Conservation (phyloP, 1,140 invertebrate species). For the Pantala flavescens region DNA sequence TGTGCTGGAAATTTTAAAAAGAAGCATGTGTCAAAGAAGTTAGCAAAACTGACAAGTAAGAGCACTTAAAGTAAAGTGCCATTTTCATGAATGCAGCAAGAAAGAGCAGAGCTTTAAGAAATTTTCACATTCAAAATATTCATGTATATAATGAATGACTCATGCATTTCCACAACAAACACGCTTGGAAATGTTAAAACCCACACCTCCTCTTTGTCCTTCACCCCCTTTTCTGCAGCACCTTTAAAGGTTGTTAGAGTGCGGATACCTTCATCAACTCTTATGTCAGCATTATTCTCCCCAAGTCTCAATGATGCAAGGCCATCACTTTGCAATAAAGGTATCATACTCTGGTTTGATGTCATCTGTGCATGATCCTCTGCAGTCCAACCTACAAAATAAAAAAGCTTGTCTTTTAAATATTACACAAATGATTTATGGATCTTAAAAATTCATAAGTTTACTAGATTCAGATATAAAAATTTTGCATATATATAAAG, state of each 20-base stretch:
- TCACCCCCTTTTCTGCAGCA: background rate
- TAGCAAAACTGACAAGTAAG: background rate
- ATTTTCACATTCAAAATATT: background rate
- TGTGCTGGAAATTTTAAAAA: background rate
- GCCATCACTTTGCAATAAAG: background rate
- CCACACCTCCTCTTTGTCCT: background rate
- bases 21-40: background rate
- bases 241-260: background rate
- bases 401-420: background rate
- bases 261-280: background rate
- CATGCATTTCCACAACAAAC: conserved; percentile 1
- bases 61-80: background rate
- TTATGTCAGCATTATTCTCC: background rate
- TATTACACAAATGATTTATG: no score
- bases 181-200: background rate
- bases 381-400: background rate
- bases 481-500: no score
- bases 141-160: background rate
- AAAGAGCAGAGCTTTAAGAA: background rate
- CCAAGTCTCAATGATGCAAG: background rate
- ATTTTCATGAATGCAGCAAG: background rate
- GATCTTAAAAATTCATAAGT: no score
- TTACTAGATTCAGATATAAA: no score
- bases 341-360: background rate
- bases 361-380: background rate